A percentile compares a stretch with the other conserved stretches of the same genome.
These are phyloP conservation scores for Lycia hirtaria DNA, from an alignment of 2,888 invertebrate species.

Conservation along the genomic window DNA sequence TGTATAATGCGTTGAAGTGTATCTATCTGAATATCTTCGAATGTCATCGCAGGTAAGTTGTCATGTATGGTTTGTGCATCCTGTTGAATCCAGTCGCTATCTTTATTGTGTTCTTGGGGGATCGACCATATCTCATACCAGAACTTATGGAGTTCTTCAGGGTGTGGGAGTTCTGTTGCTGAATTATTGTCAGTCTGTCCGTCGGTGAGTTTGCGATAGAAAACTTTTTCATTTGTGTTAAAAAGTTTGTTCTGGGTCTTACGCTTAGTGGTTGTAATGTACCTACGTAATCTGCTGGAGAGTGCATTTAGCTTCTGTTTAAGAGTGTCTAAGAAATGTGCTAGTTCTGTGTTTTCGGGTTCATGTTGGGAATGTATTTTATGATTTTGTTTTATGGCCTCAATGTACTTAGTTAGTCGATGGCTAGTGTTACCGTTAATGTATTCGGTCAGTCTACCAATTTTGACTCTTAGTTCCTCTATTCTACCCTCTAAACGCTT, in stretches of 20 bases:
- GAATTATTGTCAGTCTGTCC: not conserved
- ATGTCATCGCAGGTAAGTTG: not conserved
- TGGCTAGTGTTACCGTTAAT: not conserved
- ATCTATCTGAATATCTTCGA: not conserved
- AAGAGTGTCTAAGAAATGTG: not conserved
- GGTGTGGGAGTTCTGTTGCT: not conserved
- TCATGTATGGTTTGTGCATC: not conserved
- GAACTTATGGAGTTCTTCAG: no score
- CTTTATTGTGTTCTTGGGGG: not conserved
- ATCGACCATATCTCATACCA: not conserved
- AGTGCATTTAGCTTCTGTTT: not conserved
- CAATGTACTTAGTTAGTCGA: not conserved
- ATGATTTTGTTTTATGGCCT: not conserved
- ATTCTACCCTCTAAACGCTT: not conserved
- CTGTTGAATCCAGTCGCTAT: not conserved
- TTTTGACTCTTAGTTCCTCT: not conserved
- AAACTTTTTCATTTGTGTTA: not conserved
- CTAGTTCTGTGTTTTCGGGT: not conserved
- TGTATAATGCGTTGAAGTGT: not conserved
- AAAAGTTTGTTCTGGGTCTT: not conserved
- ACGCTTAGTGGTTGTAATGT: not conserved
- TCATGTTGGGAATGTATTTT: not conserved
- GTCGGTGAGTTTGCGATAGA: not conserved
- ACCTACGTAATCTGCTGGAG: not conserved
- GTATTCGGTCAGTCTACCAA: not conserved